These are phyloP conservation scores for Arbacia lixula DNA, from an alignment of 53 echinoderm and acorn worm species.

Conservation along the genomic window DNA sequence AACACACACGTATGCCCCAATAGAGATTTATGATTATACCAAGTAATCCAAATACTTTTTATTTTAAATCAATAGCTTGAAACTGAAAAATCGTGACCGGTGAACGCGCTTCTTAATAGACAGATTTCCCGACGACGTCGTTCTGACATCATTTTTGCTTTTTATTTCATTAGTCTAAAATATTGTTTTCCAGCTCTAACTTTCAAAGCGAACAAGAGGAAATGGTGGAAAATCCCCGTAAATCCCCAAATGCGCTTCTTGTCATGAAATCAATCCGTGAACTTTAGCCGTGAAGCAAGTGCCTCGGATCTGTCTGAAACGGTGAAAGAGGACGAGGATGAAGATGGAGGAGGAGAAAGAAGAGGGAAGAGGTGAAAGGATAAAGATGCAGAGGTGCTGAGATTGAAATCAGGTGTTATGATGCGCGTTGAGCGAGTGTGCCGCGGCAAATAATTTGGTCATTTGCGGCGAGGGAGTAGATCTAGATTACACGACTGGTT, in stretches of 20 bases:
- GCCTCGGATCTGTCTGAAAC: constrained; percentile 11
- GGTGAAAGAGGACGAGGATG: neutral
- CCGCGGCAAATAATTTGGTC: constrained; percentile 40
- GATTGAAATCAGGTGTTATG: constrained; percentile 43
- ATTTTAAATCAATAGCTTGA: too few species aligned
- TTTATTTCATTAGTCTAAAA: constrained; percentile 25
- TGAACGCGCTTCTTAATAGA: constrained; percentile 22
- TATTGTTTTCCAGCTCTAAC: constrained; percentile 27
- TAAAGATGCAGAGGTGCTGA: neutral
- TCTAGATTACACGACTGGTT: constrained; percentile 58
- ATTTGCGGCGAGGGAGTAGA: constrained; percentile 43
- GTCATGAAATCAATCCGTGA: constrained; percentile 24
- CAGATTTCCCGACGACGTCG: constrained; percentile 1
- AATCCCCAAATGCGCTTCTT: constrained; percentile 6
- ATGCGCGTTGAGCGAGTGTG: constrained; percentile 44
- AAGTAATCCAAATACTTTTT: too few species aligned
- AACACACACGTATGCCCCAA: too few species aligned
- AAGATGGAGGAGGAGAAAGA: neutral
- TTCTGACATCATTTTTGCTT: constrained; percentile 11
- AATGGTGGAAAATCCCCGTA: neutral
- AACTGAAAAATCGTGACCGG: constrained; percentile 14
- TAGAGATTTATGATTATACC: too few species aligned
- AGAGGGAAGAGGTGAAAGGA: neutral
- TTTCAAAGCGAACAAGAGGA: neutral
- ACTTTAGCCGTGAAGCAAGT: neutral